phyloP scores from a whole-genome alignment of 2,888 invertebrate genomes.

The Saturnia pavonia region DNA sequence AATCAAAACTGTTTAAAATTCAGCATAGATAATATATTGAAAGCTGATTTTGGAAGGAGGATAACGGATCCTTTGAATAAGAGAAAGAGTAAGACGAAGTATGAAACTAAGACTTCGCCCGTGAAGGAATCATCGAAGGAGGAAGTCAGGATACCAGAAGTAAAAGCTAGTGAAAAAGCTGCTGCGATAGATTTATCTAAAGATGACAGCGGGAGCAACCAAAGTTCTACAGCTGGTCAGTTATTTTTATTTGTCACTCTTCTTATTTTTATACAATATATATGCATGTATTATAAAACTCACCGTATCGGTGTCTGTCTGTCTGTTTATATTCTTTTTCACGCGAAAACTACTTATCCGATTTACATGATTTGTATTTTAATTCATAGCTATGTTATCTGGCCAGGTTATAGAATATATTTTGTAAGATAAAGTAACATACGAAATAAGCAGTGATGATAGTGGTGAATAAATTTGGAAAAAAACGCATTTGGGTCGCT shows the following conservation, averaged over 20 bases:
- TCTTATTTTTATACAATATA: too few species aligned
- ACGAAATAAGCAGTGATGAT: too few species aligned
- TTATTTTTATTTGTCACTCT: constrained; percentile 29
- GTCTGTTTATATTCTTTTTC: too few species aligned
- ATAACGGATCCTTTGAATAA: constrained; percentile 86
- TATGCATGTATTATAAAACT: too few species aligned
- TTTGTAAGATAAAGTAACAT: too few species aligned
- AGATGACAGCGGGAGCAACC: constrained; percentile 71
- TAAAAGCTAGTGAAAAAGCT: constrained; percentile 63
- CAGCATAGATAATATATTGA: constrained; percentile 92
- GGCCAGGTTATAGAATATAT: too few species aligned
- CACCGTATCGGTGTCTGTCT: too few species aligned
- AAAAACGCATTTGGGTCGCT: too few species aligned
- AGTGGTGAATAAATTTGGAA: too few species aligned
- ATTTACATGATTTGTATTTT: too few species aligned
- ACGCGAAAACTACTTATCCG: too few species aligned
- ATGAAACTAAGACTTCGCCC: constrained; percentile 57
- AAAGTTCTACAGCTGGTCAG: constrained; percentile 74
- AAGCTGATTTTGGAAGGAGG: constrained; percentile 91
- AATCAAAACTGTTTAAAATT: constrained; percentile 86
- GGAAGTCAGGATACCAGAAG: constrained; percentile 68
- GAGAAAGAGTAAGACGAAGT: constrained; percentile 72
- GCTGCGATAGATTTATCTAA: constrained; percentile 74
- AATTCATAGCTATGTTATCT: too few species aligned
- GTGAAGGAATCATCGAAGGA: constrained; percentile 63